Conservation (phyloP, 2,113 vertebrate genomes). For the Emydura subglobosa region DNA sequence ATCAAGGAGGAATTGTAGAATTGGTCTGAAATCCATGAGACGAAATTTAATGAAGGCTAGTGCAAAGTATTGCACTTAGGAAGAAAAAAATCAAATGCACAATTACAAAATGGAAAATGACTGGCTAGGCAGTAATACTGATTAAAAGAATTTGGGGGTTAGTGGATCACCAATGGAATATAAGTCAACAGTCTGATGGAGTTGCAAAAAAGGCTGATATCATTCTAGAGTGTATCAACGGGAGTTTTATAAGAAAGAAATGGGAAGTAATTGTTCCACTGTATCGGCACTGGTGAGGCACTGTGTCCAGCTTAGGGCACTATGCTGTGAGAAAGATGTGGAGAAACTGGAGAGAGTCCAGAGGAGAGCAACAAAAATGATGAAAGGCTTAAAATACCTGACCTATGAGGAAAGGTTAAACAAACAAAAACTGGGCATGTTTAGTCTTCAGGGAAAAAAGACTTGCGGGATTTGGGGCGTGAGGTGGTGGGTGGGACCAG, state of each 20-base stretch:
- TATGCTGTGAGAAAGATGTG: background rate
- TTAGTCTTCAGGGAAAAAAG: background rate
- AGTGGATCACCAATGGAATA: background rate
- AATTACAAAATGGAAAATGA: background rate
- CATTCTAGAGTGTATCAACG: no score
- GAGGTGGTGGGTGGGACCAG: background rate
- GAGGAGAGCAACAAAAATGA: background rate
- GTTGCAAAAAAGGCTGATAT: background rate
- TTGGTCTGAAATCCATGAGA: background rate
- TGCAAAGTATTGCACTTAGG: background rate
- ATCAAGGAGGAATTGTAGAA: background rate
- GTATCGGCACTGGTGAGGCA: background rate
- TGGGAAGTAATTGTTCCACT: no score
- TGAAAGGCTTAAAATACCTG: background rate
- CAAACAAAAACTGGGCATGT: background rate
- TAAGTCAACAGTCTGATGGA: background rate
- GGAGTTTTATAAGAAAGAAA: no score
- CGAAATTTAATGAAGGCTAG: background rate
- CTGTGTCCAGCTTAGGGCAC: background rate
- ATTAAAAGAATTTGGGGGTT: background rate
- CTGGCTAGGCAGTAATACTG: background rate
- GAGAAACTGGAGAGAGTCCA: background rate
- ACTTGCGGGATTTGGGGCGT: no score
- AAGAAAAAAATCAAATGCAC: background rate
- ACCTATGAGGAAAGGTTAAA: background rate